A percentile compares a stretch with the other conserved stretches of the same genome.
Evolutionary conservation across 2,888 invertebrate species (phyloP).

Genomic region (Eupithecia tripunctaria): DNA sequence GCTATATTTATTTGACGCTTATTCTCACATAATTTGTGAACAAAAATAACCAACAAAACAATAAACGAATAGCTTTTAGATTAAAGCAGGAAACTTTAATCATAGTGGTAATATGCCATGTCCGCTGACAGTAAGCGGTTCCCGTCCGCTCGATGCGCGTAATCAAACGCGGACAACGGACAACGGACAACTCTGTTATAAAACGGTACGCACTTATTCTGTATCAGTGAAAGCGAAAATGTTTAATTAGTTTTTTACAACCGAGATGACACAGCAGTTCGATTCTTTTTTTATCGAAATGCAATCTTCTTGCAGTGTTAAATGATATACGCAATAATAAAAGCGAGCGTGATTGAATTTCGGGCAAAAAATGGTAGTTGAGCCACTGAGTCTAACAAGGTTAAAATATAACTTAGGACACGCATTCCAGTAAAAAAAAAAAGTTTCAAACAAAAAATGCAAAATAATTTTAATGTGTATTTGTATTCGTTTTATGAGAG

Average conservation of each 20-base stretch:
- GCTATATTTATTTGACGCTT: neutral
- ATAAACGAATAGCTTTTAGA: neutral
- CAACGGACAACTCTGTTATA: slow-evolving; percentile 69
- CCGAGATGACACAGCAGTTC: slow-evolving; percentile 77
- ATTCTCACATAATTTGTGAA: neutral
- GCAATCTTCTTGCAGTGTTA: slow-evolving; percentile 58
- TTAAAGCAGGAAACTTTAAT: slow-evolving; percentile 4
- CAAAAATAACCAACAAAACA: neutral
- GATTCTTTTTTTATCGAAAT: slow-evolving; percentile 48
- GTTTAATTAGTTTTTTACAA: slow-evolving; percentile 76
- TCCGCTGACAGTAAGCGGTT: slow-evolving; percentile 22
- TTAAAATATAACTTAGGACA: neutral
- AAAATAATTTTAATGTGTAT: neutral
- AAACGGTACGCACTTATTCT: slow-evolving; percentile 73
- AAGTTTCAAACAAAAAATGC: neutral
- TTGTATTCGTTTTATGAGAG: neutral
- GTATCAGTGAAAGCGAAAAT: slow-evolving; percentile 78
- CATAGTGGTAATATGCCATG: slow-evolving; percentile 12
- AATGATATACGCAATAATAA: slow-evolving; percentile 60
- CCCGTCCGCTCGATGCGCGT: slow-evolving; percentile 30
- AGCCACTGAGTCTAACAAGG: neutral
- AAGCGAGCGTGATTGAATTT: slow-evolving; percentile 63
- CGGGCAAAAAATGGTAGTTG: slow-evolving; percentile 21
- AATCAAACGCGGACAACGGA: slow-evolving; percentile 53
- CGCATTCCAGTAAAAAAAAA: neutral